phyloP scores from a whole-genome alignment of 2,888 invertebrate species.

The Seira musarum region DNA sequence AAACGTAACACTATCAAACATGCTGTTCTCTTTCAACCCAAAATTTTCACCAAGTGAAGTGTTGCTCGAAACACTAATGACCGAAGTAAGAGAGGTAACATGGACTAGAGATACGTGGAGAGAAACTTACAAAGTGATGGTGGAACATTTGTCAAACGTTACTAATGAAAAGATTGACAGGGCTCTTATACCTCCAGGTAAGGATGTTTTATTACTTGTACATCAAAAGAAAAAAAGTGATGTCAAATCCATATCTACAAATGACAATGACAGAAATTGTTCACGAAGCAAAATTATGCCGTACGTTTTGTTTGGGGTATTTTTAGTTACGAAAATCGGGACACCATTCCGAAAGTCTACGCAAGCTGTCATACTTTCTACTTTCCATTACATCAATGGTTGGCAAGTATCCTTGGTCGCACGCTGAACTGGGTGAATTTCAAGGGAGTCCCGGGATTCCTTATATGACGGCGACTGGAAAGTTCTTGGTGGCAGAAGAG shows the following conservation, averaged over 20 bases:
- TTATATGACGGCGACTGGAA: conserved; percentile 41
- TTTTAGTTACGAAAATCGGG: conserved; percentile 41
- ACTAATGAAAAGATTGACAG: conserved; percentile 55
- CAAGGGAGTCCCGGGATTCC: conserved; percentile 41
- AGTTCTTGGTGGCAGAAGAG: conserved; percentile 48
- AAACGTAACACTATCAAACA: conserved; percentile 47
- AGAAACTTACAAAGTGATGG: conserved; percentile 43
- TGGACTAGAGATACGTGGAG: conserved; percentile 41
- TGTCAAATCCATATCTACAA: too few relatives aligned
- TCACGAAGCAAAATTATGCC: too few relatives aligned
- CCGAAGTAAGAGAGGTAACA: conserved; percentile 32
- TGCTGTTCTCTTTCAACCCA: conserved; percentile 38
- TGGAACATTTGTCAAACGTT: conserved; percentile 43
- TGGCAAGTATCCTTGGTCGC: conserved; percentile 58
- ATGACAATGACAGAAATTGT: too few relatives aligned
- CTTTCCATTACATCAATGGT: conserved; percentile 58
- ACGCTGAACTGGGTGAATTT: conserved; percentile 22
- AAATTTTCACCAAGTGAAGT: conserved; percentile 43
- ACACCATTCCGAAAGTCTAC: conserved; percentile 51
- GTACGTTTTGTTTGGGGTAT: too few relatives aligned
- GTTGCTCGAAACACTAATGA: conserved; percentile 42
- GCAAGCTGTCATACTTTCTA: conserved; percentile 49
- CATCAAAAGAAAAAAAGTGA: neutral
- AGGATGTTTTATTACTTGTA: neutral
- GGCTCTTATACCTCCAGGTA: conserved; percentile 54